Percentiles rank a stretch among this genome's conserved stretches.
These are phyloP conservation scores for Knipowitschia caucasica DNA, from an alignment of 2,797 vertebrate species.

Conservation along the genomic window DNA sequence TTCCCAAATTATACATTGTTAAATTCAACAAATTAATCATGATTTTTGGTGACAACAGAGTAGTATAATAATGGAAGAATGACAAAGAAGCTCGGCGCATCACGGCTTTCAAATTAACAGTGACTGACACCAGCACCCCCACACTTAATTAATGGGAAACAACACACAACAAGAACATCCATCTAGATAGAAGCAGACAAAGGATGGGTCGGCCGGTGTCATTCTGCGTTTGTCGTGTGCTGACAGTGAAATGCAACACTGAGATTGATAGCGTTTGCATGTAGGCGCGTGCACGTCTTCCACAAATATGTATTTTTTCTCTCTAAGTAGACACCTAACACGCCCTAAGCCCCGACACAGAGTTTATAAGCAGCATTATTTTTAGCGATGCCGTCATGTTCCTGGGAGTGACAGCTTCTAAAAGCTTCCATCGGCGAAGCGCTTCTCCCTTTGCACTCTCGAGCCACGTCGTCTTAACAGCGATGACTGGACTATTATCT, in stretches of 20 bases:
- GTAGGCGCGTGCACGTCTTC: slow-evolving; percentile 15
- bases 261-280: slow-evolving; percentile 50
- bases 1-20: slow-evolving; percentile 63
- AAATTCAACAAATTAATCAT: slow-evolving; percentile 70
- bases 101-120: slow-evolving; percentile 66
- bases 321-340: slow-evolving; percentile 72
- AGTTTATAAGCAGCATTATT: slow-evolving; percentile 73
- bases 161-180: slow-evolving; percentile 69
- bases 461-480: slow-evolving; percentile 63
- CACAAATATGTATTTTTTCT: slow-evolving; percentile 50
- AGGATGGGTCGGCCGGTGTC: slow-evolving; percentile 56
- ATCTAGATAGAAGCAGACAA: slow-evolving; percentile 62
- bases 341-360: slow-evolving; percentile 60
- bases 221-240: slow-evolving; percentile 46
- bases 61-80: slow-evolving; percentile 63
- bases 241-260: slow-evolving; percentile 64
- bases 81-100: slow-evolving; percentile 61
- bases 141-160: slow-evolving; percentile 68
- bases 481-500: slow-evolving; percentile 66
- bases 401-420: slow-evolving; percentile 64
- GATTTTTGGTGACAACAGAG: slow-evolving; percentile 65
- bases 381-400: slow-evolving; percentile 73
- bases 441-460: slow-evolving; percentile 58
- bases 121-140: slow-evolving; percentile 67
- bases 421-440: slow-evolving; percentile 63